Evolutionary conservation across 2,113 vertebrate species (phyloP).

Genomic region (Australoheros scitulus): DNA sequence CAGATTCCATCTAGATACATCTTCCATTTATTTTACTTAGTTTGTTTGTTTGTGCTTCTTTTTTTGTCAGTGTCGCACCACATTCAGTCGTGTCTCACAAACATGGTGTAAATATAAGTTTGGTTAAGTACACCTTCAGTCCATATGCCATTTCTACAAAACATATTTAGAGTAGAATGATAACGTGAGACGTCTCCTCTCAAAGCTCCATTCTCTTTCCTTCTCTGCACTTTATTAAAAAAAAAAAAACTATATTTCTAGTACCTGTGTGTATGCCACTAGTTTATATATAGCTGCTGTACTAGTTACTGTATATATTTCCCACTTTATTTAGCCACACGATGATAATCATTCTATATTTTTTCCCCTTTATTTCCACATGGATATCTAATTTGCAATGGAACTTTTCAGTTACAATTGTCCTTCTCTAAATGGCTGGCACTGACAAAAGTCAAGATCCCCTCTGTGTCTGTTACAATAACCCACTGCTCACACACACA

Average conservation of each 20-base stretch:
- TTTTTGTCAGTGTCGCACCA: not conserved
- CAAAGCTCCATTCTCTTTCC: no score
- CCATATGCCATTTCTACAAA: not conserved
- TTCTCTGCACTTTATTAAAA: not conserved
- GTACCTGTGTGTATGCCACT: not conserved
- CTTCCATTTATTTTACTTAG: not conserved
- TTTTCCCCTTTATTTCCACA: not conserved
- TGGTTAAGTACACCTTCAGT: not conserved
- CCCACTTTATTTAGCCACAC: not conserved
- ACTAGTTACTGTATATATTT: not conserved
- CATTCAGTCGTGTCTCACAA: not conserved
- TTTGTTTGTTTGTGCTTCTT: not conserved
- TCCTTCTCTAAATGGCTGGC: slow-evolving; percentile 13
- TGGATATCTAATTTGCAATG: slow-evolving; percentile 7
- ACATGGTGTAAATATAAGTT: not conserved
- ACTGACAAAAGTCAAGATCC: slow-evolving; percentile 24
- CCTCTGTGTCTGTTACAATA: slow-evolving; percentile 49
- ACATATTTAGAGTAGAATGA: not conserved
- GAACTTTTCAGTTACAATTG: slow-evolving; percentile 38
- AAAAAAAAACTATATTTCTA: not conserved
- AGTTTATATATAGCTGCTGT: not conserved
- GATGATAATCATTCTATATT: not conserved
- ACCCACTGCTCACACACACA: slow-evolving; percentile 44
- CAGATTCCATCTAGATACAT: not conserved
- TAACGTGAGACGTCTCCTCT: not conserved